Conservation (phyloP, 2,113 vertebrate species). For the Mesitornis unicolor region DNA sequence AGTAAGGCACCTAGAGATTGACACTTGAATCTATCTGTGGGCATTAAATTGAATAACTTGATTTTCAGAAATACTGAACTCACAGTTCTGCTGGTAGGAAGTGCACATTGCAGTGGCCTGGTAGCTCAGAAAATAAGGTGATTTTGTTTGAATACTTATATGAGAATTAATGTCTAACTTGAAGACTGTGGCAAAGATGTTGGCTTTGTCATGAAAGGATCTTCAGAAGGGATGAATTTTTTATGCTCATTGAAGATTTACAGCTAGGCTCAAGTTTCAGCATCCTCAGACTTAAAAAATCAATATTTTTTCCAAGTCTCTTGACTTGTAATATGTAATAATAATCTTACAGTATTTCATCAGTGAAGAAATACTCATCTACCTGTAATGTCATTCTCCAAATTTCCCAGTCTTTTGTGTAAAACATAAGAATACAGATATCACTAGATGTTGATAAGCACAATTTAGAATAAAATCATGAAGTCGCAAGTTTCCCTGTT, state of each 20-base stretch:
- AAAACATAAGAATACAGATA: not conserved
- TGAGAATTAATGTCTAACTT: not conserved
- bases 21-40: not conserved
- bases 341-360: not conserved
- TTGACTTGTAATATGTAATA: not conserved
- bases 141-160: not conserved
- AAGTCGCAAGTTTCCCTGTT: constrained; percentile 11
- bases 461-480: not conserved
- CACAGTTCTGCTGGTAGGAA: not conserved
- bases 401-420: not conserved
- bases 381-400: not conserved
- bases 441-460: not conserved
- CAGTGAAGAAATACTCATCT: not conserved
- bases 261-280: not conserved
- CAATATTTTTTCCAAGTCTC: not conserved
- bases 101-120: not conserved
- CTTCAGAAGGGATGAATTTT: not conserved
- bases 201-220: not conserved
- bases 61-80: not conserved
- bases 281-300: not conserved
- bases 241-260: not conserved
- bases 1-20: not conserved
- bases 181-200: not conserved
- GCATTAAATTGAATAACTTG: not conserved
- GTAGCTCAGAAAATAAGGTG: not conserved